A percentile compares a stretch with the other conserved stretches of the same genome.
Evolutionary conservation across 2,888 invertebrate species (phyloP).

Genomic region (Heliconius ismenius): DNA sequence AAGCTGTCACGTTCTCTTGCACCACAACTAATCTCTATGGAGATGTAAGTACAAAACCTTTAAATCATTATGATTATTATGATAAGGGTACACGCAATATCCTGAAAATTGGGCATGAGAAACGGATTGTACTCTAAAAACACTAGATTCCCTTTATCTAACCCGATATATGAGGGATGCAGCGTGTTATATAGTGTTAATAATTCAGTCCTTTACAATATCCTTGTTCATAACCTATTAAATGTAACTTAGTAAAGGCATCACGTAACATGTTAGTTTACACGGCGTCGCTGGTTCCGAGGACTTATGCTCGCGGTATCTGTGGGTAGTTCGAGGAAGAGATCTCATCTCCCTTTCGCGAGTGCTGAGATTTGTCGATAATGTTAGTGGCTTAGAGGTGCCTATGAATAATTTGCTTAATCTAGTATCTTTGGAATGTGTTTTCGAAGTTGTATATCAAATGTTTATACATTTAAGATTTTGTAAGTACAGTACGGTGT

Average conservation of each 20-base stretch:
- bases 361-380: slow-evolving; percentile 27
- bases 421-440: neutral
- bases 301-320: slow-evolving; percentile 45
- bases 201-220: neutral
- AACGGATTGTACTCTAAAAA: no score
- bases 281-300: slow-evolving; percentile 43
- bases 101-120: no score
- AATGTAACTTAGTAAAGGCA: slow-evolving; percentile 45
- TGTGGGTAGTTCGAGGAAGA: slow-evolving; percentile 30
- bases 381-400: slow-evolving; percentile 9
- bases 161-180: no score
- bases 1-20: neutral
- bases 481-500: no score
- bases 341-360: slow-evolving; percentile 41
- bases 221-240: slow-evolving; percentile 16
- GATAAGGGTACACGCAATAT: no score
- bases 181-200: no score
- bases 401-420: slow-evolving; percentile 5
- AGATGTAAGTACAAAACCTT: no score
- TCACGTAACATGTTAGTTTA: slow-evolving; percentile 51
- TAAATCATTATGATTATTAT: no score
- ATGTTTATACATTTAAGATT: no score
- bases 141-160: no score
- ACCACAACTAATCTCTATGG: neutral
- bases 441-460: neutral